Conservation (phyloP, 2,113 vertebrate genomes). For the Nansenia antarctica region DNA sequence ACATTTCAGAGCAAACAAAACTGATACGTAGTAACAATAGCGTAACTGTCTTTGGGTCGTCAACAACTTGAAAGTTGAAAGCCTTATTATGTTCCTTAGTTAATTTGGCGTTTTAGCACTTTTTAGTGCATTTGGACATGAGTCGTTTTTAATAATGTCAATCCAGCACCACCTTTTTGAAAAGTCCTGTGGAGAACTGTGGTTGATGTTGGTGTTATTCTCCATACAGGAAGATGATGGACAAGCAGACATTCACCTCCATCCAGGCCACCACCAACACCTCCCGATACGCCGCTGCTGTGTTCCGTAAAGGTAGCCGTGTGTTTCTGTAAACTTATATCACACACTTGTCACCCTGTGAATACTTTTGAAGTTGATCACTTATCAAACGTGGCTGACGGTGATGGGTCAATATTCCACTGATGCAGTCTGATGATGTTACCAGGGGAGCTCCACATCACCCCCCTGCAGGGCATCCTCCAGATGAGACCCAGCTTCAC, state of each 20-base stretch:
- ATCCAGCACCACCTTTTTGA: no score
- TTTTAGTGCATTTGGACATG: no score
- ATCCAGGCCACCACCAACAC: constrained; percentile 93
- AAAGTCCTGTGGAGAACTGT: no score
- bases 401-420: background rate
- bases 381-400: background rate
- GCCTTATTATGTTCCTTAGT: no score
- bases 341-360: background rate
- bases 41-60: no score
- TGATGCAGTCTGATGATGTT: background rate
- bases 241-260: constrained; percentile 94
- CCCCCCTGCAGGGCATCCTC: constrained; percentile 93
- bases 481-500: constrained; percentile 96
- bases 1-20: no score
- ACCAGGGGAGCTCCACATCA: constrained; percentile 94
- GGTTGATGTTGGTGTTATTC: background rate
- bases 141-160: no score
- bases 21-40: no score
- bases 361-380: background rate
- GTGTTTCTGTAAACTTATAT: background rate
- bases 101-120: no score
- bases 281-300: constrained; percentile 90
- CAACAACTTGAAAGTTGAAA: no score
- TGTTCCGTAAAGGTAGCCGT: constrained; percentile 90
- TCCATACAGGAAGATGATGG: constrained; percentile 90